phyloP scores from a whole-genome alignment of 2,113 vertebrate species.

The Cricetomys ansorgei region DNA sequence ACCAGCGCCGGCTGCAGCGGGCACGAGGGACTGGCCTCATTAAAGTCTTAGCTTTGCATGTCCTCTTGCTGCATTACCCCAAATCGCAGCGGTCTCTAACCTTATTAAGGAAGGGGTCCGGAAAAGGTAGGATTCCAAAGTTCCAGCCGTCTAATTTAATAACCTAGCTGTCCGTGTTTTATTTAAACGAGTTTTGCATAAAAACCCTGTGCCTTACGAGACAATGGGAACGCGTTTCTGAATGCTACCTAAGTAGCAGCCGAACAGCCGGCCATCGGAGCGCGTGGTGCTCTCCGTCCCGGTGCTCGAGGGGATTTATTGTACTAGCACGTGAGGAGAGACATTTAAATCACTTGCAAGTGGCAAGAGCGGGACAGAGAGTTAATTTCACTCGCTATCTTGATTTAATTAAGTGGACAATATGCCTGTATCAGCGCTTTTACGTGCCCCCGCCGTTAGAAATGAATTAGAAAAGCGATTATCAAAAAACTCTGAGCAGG shows the following conservation, averaged over 20 bases:
- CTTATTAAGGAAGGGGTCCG: conserved; percentile 81
- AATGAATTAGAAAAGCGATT: conserved; percentile 83
- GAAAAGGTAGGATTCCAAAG: conserved; percentile 74
- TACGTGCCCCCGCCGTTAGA: conserved; percentile 73
- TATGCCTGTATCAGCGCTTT: conserved; percentile 75
- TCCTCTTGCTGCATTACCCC: conserved; percentile 83
- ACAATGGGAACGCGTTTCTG: conserved; percentile 54
- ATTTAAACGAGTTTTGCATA: conserved; percentile 75
- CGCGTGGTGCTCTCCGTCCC: conserved; percentile 62
- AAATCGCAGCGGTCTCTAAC: conserved; percentile 82
- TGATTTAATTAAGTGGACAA: conserved; percentile 84
- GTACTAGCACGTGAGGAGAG: conserved; percentile 62
- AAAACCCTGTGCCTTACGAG: conserved; percentile 62
- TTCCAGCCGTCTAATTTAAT: conserved; percentile 78
- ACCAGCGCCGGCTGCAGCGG: conserved; percentile 72
- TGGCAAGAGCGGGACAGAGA: conserved; percentile 73
- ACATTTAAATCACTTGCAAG: conserved; percentile 76
- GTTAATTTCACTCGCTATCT: conserved; percentile 82
- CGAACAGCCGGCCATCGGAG: conserved; percentile 71
- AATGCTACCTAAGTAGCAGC: conserved; percentile 72
- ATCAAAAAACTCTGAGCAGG: conserved; percentile 76
- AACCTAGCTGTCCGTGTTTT: conserved; percentile 72
- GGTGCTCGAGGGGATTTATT: conserved; percentile 68
- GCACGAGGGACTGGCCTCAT: conserved; percentile 79
- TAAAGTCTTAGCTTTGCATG: conserved; percentile 81